A percentile compares a stretch with the other conserved stretches of the same genome.
Conservation (phyloP, 2,888 invertebrate species). For the Spilosoma lubricipeda region DNA sequence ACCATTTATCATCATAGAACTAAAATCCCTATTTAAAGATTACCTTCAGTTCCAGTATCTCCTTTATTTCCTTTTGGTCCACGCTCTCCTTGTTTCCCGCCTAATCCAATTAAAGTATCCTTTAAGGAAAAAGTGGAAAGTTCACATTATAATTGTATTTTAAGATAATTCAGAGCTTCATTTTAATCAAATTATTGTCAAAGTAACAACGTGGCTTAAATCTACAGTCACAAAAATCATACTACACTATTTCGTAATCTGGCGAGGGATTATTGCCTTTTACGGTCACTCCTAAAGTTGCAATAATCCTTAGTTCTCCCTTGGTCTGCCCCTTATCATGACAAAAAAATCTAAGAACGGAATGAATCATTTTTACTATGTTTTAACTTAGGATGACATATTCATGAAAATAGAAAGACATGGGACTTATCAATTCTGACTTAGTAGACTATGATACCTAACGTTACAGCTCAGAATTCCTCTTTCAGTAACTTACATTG, state of each 20-base stretch:
- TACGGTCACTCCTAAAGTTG: too few relatives aligned
- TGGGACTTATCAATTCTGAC: too few relatives aligned
- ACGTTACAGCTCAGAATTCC: background rate
- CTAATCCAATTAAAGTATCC: background rate
- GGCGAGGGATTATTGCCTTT: too few relatives aligned
- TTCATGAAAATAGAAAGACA: background rate
- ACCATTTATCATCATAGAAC: background rate
- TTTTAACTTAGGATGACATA: background rate
- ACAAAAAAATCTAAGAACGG: background rate
- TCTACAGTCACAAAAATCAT: too few relatives aligned
- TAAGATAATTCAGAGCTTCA: background rate
- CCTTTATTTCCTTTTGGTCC: slow-evolving; percentile 74
- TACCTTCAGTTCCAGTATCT: slow-evolving; percentile 71
- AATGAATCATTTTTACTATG: background rate
- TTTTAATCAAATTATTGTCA: background rate
- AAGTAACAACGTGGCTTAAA: too few relatives aligned
- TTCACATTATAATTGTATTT: background rate
- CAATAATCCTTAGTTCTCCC: background rate
- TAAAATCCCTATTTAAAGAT: background rate
- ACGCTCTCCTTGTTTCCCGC: slow-evolving; percentile 56
- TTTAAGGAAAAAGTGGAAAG: background rate
- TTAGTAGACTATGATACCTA: background rate
- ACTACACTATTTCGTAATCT: too few relatives aligned
- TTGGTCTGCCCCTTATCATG: background rate
- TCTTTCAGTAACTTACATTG: slow-evolving; percentile 62